These are phyloP conservation scores for Takifugu bimaculatus DNA, from an alignment of 2,113 vertebrate species.

Conservation along the genomic window DNA sequence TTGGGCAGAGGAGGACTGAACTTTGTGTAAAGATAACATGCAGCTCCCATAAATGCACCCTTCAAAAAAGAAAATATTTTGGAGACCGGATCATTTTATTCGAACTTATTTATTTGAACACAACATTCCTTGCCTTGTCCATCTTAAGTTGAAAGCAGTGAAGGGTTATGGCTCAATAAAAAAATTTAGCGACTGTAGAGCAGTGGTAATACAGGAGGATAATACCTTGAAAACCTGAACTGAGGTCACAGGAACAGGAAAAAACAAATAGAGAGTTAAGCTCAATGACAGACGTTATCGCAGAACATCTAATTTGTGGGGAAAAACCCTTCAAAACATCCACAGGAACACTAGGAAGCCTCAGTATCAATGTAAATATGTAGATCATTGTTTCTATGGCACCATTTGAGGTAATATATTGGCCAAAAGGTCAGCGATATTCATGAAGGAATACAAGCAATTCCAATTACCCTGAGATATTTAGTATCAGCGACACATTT, in stretches of 20 bases:
- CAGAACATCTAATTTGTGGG: not conserved
- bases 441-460: slow-evolving; percentile 3
- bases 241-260: not conserved
- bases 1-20: not conserved
- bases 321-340: too few species aligned
- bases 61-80: not conserved
- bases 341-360: too few species aligned
- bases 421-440: too few species aligned
- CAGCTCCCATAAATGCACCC: not conserved
- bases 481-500: too few species aligned
- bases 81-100: not conserved
- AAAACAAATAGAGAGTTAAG: slow-evolving; percentile 10
- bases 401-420: slow-evolving; percentile 10
- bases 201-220: slow-evolving; percentile 9
- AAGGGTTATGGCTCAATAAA: slow-evolving; percentile 7
- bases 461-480: too few species aligned
- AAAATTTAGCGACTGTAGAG: slow-evolving; percentile 5
- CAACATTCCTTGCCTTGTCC: slow-evolving; percentile 1
- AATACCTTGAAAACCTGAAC: slow-evolving; percentile 22
- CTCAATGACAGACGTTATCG: not conserved
- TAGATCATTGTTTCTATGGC: slow-evolving; percentile 51
- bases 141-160: not conserved
- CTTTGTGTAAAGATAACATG: too few species aligned
- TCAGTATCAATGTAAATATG: slow-evolving; percentile 46
- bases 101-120: too few species aligned